A percentile compares a stretch with the other conserved stretches of the same genome.
Conservation (phyloP, 1,140 invertebrate genomes). For the Tachypleus tridentatus region DNA sequence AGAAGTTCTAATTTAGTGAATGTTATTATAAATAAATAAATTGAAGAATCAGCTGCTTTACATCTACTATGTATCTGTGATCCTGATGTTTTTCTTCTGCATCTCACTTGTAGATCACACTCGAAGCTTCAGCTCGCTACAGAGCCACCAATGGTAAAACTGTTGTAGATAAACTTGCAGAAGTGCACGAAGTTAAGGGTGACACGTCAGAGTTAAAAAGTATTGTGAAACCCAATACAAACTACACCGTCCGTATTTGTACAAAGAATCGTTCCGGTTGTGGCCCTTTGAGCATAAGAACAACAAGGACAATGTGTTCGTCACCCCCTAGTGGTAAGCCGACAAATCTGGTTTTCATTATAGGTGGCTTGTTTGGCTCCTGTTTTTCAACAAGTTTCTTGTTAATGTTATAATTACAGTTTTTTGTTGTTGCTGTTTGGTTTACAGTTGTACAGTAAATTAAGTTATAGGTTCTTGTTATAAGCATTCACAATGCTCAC, state of each 20-base stretch:
- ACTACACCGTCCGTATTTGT: constrained; percentile 27
- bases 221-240: constrained; percentile 29
- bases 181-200: constrained; percentile 15
- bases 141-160: constrained; percentile 19
- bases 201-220: constrained; percentile 13
- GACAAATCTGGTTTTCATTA: too few species aligned
- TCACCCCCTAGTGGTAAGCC: constrained; percentile 18
- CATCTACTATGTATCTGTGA: background rate
- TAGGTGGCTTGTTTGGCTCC: background rate
- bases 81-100: background rate
- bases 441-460: background rate
- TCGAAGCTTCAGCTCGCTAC: constrained; percentile 14
- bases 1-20: too few species aligned
- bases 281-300: constrained; percentile 20
- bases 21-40: background rate
- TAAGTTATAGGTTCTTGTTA: background rate
- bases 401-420: background rate
- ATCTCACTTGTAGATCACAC: constrained; percentile 10
- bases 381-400: background rate
- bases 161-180: constrained; percentile 17
- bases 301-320: constrained; percentile 16
- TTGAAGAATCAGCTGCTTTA: background rate
- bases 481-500: background rate
- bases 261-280: constrained; percentile 24
- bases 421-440: background rate